phyloP scores from a whole-genome alignment of 2,888 invertebrate species.

The Punctoribates punctum region DNA sequence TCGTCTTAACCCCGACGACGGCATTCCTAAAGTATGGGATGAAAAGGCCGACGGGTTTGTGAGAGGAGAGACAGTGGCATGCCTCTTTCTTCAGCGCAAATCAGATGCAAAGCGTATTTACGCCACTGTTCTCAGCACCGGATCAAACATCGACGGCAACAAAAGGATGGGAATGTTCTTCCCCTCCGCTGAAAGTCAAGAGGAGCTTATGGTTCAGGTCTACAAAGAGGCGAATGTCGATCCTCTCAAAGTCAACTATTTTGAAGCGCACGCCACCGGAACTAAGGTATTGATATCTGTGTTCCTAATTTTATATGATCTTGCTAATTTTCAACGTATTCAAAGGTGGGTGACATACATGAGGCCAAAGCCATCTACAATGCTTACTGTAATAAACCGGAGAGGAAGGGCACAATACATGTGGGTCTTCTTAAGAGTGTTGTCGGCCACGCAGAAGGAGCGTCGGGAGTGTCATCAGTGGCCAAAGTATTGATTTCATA shows the following conservation, averaged over 20 bases:
- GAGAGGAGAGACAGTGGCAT: conserved; percentile 72
- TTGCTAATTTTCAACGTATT: no score
- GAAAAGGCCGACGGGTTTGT: conserved; percentile 80
- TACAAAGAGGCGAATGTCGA: conserved; percentile 76
- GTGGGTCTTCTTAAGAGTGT: conserved; percentile 98
- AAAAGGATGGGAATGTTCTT: conserved; percentile 67
- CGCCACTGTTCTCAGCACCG: conserved; percentile 78
- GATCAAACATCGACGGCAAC: conserved; percentile 86
- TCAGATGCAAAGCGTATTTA: conserved; percentile 73
- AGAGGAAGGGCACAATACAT: conserved; percentile 70
- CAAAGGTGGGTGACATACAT: conserved; percentile 56
- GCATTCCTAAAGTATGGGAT: conserved; percentile 92
- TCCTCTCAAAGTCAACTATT: conserved; percentile 77
- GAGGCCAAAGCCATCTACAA: conserved; percentile 56
- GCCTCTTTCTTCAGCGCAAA: conserved; percentile 68
- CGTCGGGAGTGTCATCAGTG: conserved; percentile 43
- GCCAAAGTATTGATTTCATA: conserved; percentile 56
- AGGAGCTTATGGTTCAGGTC: conserved; percentile 64
- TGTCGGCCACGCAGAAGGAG: conserved; percentile 92
- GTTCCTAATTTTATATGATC: no score
- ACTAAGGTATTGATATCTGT: conserved; percentile 60
- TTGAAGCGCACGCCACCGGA: conserved; percentile 97
- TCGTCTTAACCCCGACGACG: conserved; percentile 85
- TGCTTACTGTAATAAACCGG: conserved; percentile 57
- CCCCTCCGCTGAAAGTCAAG: conserved; percentile 64